Evolutionary conservation across 2,113 vertebrate genomes (phyloP), one percentile per base, ranked within the genome.

Genomic region (Rhinichthys klamathensis): DNA sequence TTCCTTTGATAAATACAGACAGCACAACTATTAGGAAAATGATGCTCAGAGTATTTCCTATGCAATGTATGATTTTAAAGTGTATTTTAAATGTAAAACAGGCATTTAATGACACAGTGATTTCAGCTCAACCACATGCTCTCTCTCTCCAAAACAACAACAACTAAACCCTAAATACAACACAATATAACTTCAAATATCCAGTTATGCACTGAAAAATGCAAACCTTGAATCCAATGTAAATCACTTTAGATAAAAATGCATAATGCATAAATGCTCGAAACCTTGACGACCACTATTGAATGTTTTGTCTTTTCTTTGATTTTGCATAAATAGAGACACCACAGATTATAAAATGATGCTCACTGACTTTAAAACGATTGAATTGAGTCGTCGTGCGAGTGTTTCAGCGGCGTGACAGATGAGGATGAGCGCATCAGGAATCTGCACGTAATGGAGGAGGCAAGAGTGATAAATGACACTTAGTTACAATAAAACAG

Each of bases 381-480:
- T 13, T 63, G 51, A 65, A 84, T 18, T 77, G 83, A 84, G 21
- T 25, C 2, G 41, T 10, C 30, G 32, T 1, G 10, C 9, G n/a
- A n/a, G n/a, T n/a, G n/a, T n/a, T n/a, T 76, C 6, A 32, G 25
- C 65, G 41, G 58, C 49, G 18, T 49, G 72, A 77, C 72, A 21
- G 58, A 67, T 77, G 32, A 49, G 15, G 35, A 76, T 35, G 74
- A 44, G 73, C 58, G 25, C 18, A 84, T 61, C 60, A 75, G 21
- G 58, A 76, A 77, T 84, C 15, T 49, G 58, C 30, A 30, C 30
- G 30, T 27, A 21, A 84, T 67, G 58, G 44, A 63, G 56, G 27
- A 63, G 56, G 27, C 38, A 32, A 76, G 72, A 76, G 83, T 77
- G 60, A 76, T 77, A 25, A 67, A 84, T 84, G 27, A 82, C 27